Conservation (phyloP, 2,113 vertebrate genomes). For the Pristiophorus japonicus region DNA sequence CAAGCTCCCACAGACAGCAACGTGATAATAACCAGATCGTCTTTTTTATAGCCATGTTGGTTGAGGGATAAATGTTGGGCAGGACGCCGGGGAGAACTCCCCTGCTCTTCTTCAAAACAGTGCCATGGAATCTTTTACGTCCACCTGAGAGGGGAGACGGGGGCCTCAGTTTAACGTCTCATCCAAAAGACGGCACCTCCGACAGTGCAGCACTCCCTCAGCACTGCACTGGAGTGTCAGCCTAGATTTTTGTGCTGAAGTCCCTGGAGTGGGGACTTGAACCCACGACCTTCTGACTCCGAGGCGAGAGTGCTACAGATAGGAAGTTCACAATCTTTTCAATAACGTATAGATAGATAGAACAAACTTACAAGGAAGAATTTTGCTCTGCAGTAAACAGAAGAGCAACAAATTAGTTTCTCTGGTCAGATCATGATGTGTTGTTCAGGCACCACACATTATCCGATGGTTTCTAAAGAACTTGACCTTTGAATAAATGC, state of each 20-base stretch:
- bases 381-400: not conserved
- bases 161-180: not conserved
- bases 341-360: not conserved
- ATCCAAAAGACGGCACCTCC: not conserved
- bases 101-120: not conserved
- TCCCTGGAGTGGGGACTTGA: not conserved
- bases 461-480: not conserved
- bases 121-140: not conserved
- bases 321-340: not conserved
- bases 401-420: constrained; percentile 7
- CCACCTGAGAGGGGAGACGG: not conserved
- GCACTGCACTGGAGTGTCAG: not conserved
- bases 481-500: not conserved
- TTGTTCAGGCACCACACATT: not conserved
- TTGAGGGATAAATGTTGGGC: not conserved
- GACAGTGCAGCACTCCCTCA: not conserved
- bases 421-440: not conserved
- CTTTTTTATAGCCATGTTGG: not conserved
- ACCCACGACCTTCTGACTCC: not conserved
- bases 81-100: not conserved
- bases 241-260: not conserved
- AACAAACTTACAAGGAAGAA: not conserved
- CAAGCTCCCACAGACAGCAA: not conserved
- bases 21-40: not conserved
- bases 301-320: not conserved